Base-by-base conservation (phyloP, 2,888 invertebrate species). In the Platerodrilus igneus region DNA sequence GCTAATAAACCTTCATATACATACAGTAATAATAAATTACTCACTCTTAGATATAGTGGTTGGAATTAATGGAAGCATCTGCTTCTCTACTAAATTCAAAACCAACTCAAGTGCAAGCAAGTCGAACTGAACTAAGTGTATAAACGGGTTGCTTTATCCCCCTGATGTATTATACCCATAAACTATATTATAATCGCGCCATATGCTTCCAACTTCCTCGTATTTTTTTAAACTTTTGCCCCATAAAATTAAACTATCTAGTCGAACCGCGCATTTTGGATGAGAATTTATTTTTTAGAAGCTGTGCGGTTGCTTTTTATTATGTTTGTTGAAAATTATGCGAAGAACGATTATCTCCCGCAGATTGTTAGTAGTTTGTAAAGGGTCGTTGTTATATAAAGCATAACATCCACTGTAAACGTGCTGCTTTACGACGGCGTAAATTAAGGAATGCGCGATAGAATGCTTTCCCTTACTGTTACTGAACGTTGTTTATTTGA, bases 291-390 rank as follows among this genome's bases (percentile, higher is more conserved):
- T n/a, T n/a, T n/a, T 44, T 41, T 40, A 29, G 25, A 37, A 30
- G 28, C 31, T 41, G 44, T 38, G 31, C 48, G 41, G 50, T 47
- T 49, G 48, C 40, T 49, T 50, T 49, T 52, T 52, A 52, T 49
- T 47, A 47, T 50, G 45, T 50, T 50, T 49, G 47, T 49, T 52
- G 17, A 13, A 52, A 52, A 51, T 52, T 49, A 49, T 37, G 41
- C 45, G 46, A 42, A 42, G 41, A 52, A 41, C 47, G 50, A 52
- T 52, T 51, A 52, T 51, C 50, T 44, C 44, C 49, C 39, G 34
- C 43, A 39, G 47, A 51, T 44, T 45, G 48, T 44, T 46, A 41
- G n/a, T n/a, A n/a, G n/a, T n/a, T n/a, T n/a, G n/a, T n/a, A 44
- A 37, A 48, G 46, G 39, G 43, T 44, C 39, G 48, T 37, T 44